A percentile compares a stretch with the other conserved stretches of the same genome.
phyloP scores from a whole-genome alignment of 2,797 vertebrate genomes.

The Coracias cyanogaster region DNA sequence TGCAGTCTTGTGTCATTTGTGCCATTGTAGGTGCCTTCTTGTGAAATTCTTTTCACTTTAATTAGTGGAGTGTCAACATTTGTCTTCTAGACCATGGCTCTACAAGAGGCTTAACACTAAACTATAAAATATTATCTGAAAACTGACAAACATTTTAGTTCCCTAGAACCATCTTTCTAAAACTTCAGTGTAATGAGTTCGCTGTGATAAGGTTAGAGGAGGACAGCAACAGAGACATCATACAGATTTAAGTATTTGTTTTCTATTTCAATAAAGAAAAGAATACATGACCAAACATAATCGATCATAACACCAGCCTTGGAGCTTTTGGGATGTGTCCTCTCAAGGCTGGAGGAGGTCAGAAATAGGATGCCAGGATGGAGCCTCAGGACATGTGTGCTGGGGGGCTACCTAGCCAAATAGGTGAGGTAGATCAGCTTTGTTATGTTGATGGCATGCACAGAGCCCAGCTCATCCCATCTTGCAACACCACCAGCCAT shows the following conservation, averaged over 20 bases:
- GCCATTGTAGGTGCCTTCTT: background rate
- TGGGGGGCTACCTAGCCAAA: background rate
- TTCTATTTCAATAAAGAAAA: conserved; percentile 7
- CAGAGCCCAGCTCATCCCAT: background rate
- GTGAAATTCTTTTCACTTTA: background rate
- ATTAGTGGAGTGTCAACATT: conserved; percentile 12
- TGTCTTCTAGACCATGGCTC: background rate
- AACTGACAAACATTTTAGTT: background rate
- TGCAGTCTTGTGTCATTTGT: background rate
- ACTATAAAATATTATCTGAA: background rate
- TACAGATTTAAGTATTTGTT: background rate
- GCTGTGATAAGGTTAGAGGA: background rate
- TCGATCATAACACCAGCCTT: background rate
- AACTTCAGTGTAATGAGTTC: conserved; percentile 6
- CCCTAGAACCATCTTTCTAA: conserved; percentile 12
- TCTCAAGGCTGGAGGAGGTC: background rate
- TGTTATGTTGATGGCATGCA: background rate
- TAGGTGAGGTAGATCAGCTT: background rate
- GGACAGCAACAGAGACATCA: background rate
- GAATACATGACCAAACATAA: background rate
- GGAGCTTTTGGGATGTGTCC: background rate
- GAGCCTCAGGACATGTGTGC: background rate
- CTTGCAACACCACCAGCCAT: too few relatives aligned
- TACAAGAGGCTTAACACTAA: conserved; percentile 33
- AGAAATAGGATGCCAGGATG: background rate